These are phyloP conservation scores for Menidia menidia DNA, from an alignment of 2,797 vertebrate species.

Conservation along the genomic window DNA sequence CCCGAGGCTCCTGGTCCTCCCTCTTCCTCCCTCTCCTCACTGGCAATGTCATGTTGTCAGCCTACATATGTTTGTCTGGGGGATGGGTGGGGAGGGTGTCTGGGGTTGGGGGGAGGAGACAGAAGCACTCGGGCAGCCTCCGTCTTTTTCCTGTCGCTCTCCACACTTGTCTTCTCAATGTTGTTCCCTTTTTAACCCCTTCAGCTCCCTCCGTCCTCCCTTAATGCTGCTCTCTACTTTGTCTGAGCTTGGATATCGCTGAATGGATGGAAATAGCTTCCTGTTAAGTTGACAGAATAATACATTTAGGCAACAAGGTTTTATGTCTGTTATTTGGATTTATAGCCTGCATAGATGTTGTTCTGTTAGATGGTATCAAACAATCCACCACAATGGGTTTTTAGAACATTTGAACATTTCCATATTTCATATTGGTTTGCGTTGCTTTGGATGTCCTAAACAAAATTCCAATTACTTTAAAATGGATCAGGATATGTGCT, in stretches of 20 bases:
- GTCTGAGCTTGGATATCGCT: constrained; percentile 22
- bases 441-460: background rate
- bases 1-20: constrained; percentile 59
- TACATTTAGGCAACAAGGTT: too few species aligned
- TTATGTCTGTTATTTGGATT: too few species aligned
- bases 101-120: constrained; percentile 55
- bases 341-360: constrained; percentile 2
- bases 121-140: constrained; percentile 77
- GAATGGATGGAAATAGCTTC: constrained; percentile 17
- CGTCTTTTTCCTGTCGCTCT: constrained; percentile 82
- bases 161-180: constrained; percentile 69
- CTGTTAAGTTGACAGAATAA: background rate
- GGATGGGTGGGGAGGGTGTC: constrained; percentile 34
- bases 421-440: background rate
- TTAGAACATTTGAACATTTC: background rate
- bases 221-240: constrained; percentile 11
- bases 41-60: constrained; percentile 88
- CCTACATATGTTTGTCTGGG: constrained; percentile 84
- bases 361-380: constrained; percentile 1
- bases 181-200: constrained; percentile 65
- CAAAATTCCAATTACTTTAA: background rate
- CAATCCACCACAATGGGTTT: background rate
- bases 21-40: constrained; percentile 61
- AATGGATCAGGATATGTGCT: background rate
- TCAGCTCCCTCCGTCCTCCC: constrained; percentile 31